phyloP scores from a whole-genome alignment of 2,113 vertebrate genomes.

The Albula goreensis region DNA sequence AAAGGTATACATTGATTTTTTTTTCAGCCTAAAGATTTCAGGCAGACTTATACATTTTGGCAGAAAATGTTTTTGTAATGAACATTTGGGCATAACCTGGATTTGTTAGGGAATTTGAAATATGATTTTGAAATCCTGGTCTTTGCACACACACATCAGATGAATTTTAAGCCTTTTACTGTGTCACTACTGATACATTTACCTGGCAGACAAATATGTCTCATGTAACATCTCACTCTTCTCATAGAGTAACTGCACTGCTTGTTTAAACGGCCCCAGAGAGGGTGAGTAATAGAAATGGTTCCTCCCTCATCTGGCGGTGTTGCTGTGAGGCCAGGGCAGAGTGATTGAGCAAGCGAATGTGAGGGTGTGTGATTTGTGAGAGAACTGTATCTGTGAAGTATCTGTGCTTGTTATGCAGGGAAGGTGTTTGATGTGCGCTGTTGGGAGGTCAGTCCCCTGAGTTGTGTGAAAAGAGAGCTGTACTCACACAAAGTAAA shows the following conservation, averaged over 20 bases:
- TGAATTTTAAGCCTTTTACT: background rate
- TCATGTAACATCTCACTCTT: background rate
- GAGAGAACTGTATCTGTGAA: background rate
- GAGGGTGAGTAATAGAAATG: background rate
- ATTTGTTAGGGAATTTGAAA: background rate
- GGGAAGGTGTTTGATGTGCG: background rate
- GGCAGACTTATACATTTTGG: constrained; percentile 9
- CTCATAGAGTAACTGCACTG: background rate
- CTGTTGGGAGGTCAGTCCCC: background rate
- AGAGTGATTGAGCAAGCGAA: background rate
- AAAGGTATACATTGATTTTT: background rate
- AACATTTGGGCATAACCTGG: constrained; percentile 16
- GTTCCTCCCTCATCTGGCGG: background rate
- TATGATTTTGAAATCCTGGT: background rate
- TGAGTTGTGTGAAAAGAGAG: background rate
- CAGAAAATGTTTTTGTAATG: constrained; percentile 17
- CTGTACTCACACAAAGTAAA: background rate
- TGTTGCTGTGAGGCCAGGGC: background rate
- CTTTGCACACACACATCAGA: background rate
- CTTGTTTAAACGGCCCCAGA: background rate
- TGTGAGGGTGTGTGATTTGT: background rate
- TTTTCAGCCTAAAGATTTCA: constrained; percentile 11
- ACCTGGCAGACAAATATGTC: background rate
- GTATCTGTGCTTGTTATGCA: background rate
- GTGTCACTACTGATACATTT: background rate